A percentile compares a stretch with the other conserved stretches of the same genome.
Evolutionary conservation across 2,113 vertebrate species (phyloP).

Genomic region (Ibidorhyncha struthersii): DNA sequence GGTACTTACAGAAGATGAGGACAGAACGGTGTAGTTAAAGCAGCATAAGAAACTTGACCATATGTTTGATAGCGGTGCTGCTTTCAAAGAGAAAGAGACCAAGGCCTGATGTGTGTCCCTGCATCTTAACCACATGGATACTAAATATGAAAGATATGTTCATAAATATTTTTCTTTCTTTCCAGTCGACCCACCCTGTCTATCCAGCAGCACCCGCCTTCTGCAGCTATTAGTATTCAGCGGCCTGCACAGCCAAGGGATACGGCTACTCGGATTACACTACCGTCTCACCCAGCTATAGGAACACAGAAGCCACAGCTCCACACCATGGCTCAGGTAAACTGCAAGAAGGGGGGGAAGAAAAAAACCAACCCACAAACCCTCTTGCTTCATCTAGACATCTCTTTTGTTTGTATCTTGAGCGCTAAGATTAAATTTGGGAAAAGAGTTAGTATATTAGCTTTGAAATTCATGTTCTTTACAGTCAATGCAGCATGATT

Average conservation of each 20-base stretch:
- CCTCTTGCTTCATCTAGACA: fast-evolving
- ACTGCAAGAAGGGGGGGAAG: too few relatives aligned
- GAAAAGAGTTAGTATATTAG: neutral
- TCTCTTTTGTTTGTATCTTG: neutral
- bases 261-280: slow-evolving; percentile 85
- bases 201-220: slow-evolving; percentile 87
- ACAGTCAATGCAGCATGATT: neutral
- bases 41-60: neutral
- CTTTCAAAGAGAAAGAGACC: neutral
- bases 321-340: slow-evolving; percentile 92
- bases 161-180: neutral
- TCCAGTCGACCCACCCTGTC: slow-evolving; percentile 87
- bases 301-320: slow-evolving; percentile 90
- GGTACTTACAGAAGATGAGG: neutral
- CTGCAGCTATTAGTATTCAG: slow-evolving; percentile 91
- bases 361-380: neutral
- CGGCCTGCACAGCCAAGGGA: slow-evolving; percentile 87
- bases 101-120: neutral
- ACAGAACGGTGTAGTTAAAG: neutral
- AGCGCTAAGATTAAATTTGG: neutral
- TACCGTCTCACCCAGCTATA: slow-evolving; percentile 91
- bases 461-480: neutral
- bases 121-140: too few relatives aligned
- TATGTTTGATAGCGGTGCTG: neutral
- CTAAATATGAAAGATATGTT: neutral